Base-by-base conservation (phyloP, 2,888 invertebrate species). In the Protula sp. region DNA sequence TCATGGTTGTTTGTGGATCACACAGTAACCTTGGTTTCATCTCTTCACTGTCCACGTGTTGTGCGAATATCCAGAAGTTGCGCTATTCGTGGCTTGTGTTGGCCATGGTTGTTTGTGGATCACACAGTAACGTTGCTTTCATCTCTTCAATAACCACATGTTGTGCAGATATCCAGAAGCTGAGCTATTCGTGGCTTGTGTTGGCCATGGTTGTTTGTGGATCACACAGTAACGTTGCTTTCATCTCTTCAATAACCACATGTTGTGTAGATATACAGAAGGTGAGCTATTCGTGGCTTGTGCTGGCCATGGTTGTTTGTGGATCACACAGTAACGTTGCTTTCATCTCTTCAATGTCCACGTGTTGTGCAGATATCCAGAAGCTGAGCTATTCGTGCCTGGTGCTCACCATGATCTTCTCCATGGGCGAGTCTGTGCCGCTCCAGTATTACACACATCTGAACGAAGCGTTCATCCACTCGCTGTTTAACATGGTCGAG, bases 221-320 rank as follows among this genome's bases (percentile, higher is more conserved):
- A 91, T 91, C 55, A 90, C 93, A n/a, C n/a, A n/a, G n/a, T n/a
- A n/a, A n/a, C n/a, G n/a, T n/a, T n/a, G n/a, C n/a, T n/a, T n/a
- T n/a, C n/a, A n/a, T n/a, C n/a, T n/a, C n/a, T n/a, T n/a, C n/a
- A n/a, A n/a, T n/a, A n/a, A 14, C 9, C 19, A 38, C 9, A 14
- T 38, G 38, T 19, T 54, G 64, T 70, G 38, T 72, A 77, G 78
- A 78, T 67, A 57, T 69, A 73, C 87, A 88, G 70, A 88, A 90
- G 70, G 85, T 93, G 66, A 89, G 89, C 69, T 89, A 91, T 81
- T 89, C 92, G 26, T 88, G 91, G 1, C 85, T 90, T 63, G 85
- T 94, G 68, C 83, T 94, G 60, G 90, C 91, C 55, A 90, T 93
- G 86, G 87, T 94, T n/a, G n/a, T n/a, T n/a, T n/a, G n/a, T n/a